Percentiles rank a stretch among this genome's conserved stretches.
Conservation (phyloP, 1,140 invertebrate genomes). For the Acromyrmex heyeri region DNA sequence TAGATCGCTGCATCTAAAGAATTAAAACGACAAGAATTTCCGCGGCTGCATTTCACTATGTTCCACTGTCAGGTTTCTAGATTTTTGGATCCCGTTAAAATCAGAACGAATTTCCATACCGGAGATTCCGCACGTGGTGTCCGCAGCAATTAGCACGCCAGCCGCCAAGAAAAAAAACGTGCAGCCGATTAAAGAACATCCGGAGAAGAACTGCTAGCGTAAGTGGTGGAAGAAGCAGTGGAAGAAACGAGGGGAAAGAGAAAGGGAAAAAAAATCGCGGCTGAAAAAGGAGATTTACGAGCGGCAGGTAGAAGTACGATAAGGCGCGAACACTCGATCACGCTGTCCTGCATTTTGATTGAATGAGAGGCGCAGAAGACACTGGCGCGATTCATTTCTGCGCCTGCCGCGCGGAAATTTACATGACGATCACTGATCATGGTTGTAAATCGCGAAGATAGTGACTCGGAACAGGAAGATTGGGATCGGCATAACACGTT, state of each 20-base stretch:
- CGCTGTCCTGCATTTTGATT: conserved; percentile 77
- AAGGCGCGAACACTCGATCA: conserved; percentile 73
- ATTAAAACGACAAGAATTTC: neutral
- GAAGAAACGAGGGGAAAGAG: too few relatives aligned
- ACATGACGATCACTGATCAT: conserved; percentile 47
- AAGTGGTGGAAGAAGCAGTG: too few relatives aligned
- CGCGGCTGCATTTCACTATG: neutral
- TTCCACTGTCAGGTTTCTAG: neutral
- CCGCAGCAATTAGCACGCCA: conserved; percentile 26
- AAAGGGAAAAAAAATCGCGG: conserved; percentile 29
- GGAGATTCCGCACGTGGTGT: neutral
- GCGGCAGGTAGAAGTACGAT: conserved; percentile 61
- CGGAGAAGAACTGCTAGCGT: conserved; percentile 3
- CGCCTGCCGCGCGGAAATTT: conserved; percentile 45
- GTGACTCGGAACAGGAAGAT: too few relatives aligned
- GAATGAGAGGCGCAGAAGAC: conserved; percentile 60
- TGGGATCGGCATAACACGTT: neutral
- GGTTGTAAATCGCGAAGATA: conserved; percentile 1
- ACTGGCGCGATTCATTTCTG: conserved; percentile 34
- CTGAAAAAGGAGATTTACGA: conserved; percentile 62
- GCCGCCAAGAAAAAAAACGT: neutral
- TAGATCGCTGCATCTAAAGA: neutral
- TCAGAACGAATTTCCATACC: conserved; percentile 1
- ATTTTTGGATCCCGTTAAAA: neutral
- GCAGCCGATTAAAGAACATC: conserved; percentile 8